Evolutionary conservation across 2,797 vertebrate genomes (phyloP).

Genomic region (Hippopotamyrus pictus): DNA sequence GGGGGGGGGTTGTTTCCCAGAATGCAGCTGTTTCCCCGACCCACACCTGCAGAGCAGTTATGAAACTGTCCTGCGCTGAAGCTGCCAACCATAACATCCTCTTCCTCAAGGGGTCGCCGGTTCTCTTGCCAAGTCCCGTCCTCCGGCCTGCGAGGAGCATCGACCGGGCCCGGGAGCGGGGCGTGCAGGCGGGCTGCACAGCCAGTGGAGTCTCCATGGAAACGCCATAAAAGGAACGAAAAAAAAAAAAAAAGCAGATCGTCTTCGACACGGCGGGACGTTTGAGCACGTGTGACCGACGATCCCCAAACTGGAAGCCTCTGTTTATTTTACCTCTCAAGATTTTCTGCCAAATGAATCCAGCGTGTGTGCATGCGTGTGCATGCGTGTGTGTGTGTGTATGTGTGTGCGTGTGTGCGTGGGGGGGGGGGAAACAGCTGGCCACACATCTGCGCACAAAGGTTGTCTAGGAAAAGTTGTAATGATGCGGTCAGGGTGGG

Average conservation of each 20-base stretch:
- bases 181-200: background rate
- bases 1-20: conserved; percentile 1
- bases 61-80: conserved; percentile 18
- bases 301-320: conserved; percentile 7
- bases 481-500: conserved; percentile 2
- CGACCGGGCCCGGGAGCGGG: background rate
- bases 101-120: conserved; percentile 12
- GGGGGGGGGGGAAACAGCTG: background rate
- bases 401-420: conserved; percentile 40
- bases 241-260: background rate
- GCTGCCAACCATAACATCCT: conserved; percentile 23
- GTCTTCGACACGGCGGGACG: background rate
- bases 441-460: conserved; percentile 8
- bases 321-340: conserved; percentile 14
- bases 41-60: conserved; percentile 17
- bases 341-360: conserved; percentile 13
- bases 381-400: conserved; percentile 41
- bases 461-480: conserved; percentile 4
- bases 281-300: background rate
- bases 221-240: background rate
- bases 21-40: conserved; percentile 19
- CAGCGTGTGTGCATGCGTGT: conserved; percentile 24
- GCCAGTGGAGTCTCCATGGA: background rate
- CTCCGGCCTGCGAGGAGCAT: background rate
- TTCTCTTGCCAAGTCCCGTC: conserved; percentile 1